Evolutionary conservation across 2,113 vertebrate genomes (phyloP).

Genomic region (Campylomormyrus tamandua): DNA sequence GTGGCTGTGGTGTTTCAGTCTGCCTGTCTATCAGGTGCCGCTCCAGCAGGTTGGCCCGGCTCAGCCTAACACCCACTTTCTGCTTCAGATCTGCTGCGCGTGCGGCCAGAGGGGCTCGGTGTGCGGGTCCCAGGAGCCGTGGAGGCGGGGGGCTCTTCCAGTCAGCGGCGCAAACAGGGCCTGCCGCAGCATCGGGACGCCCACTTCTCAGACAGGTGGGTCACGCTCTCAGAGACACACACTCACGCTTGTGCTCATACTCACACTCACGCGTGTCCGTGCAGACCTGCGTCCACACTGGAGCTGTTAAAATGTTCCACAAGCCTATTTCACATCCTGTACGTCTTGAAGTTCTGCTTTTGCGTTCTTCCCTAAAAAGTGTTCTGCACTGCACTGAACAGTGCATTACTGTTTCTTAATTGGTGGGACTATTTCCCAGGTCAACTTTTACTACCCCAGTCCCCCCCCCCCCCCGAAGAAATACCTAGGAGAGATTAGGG

Average conservation of each 20-base stretch:
- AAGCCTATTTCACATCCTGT: not conserved
- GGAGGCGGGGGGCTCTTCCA: conserved; percentile 72
- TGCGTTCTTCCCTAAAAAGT: not conserved
- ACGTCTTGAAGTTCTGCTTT: not conserved
- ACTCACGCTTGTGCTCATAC: not conserved
- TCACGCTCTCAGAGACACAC: not conserved
- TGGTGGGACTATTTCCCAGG: not conserved
- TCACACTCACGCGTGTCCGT: not conserved
- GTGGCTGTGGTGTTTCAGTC: not conserved
- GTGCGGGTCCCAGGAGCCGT: conserved; percentile 70
- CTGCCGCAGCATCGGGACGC: conserved; percentile 81
- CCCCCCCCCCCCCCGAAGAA: not conserved
- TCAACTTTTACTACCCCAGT: not conserved
- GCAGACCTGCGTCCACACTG: not conserved
- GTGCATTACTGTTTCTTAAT: not conserved
- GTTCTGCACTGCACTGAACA: not conserved
- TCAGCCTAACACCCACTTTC: not conserved
- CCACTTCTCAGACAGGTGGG: conserved; percentile 83
- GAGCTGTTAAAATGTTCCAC: not conserved
- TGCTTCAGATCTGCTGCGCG: conserved; percentile 74
- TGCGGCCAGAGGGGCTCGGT: conserved; percentile 76
- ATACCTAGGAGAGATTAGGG: not conserved
- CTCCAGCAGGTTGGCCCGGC: not conserved
- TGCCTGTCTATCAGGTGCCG: not conserved
- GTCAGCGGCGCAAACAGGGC: conserved; percentile 86